Conservation (phyloP, 2,888 invertebrate genomes). For the Troglohyphantes excavatus region DNA sequence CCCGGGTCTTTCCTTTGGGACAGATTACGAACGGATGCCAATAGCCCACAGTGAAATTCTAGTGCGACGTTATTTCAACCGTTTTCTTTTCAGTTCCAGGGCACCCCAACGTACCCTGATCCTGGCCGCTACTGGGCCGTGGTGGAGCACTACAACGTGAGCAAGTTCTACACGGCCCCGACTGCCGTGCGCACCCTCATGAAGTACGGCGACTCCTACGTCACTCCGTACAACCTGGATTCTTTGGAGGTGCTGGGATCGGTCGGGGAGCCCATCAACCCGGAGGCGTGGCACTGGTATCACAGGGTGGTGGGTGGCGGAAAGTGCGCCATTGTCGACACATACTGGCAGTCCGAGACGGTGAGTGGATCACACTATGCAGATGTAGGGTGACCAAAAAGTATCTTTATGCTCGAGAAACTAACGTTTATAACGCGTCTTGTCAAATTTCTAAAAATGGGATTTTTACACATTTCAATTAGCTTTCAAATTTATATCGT, state of each 20-base stretch:
- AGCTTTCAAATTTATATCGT: too few species aligned
- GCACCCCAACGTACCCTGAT: conserved; percentile 83
- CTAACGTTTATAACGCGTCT: too few species aligned
- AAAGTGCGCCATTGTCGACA: conserved; percentile 93
- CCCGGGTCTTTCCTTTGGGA: too few species aligned
- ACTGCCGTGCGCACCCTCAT: conserved; percentile 84
- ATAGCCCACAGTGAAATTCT: too few species aligned
- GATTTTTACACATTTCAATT: too few species aligned
- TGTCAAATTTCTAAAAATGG: too few species aligned
- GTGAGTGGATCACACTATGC: conserved; percentile 80
- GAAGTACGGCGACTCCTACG: conserved; percentile 83
- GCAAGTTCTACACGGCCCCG: conserved; percentile 84
- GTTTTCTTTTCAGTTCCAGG: conserved; percentile 82
- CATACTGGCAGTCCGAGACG: conserved; percentile 99
- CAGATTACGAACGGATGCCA: too few species aligned
- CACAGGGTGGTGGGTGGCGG: conserved; percentile 85
- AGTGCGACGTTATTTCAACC: too few species aligned
- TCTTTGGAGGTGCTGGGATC: conserved; percentile 93
- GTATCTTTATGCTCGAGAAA: too few species aligned
- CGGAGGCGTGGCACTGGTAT: conserved; percentile 99
- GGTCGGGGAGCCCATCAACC: conserved; percentile 99
- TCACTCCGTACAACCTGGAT: conserved; percentile 86
- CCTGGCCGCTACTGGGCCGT: conserved; percentile 85
- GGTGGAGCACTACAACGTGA: conserved; percentile 83
- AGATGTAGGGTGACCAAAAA: neutral